Evolutionary conservation across 2,797 vertebrate species (phyloP).

Genomic region (Chelmon rostratus): DNA sequence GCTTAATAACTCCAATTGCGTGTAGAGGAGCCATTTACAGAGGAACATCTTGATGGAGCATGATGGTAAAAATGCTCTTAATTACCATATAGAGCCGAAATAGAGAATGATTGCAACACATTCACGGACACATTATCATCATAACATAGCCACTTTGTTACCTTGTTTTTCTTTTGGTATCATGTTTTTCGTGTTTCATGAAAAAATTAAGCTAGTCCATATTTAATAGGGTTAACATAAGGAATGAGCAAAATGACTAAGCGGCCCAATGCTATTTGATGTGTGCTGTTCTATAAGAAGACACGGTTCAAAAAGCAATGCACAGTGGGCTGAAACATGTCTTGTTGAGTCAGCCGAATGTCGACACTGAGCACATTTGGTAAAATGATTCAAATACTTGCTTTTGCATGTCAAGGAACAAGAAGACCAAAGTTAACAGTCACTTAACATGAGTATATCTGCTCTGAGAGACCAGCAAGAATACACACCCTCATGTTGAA

Average conservation of each 20-base stretch:
- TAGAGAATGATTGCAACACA: background rate
- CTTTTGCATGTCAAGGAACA: constrained; percentile 1
- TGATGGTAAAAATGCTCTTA: background rate
- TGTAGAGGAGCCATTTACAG: constrained; percentile 28
- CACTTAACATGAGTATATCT: background rate
- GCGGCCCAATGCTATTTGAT: constrained; percentile 1
- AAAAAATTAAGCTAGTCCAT: background rate
- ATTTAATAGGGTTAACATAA: background rate
- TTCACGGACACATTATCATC: background rate
- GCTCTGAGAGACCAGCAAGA: background rate
- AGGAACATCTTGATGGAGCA: constrained; percentile 19
- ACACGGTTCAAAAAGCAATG: constrained; percentile 18
- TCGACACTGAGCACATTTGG: constrained; percentile 31
- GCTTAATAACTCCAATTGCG: constrained; percentile 41
- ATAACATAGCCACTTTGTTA: background rate
- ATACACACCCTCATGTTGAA: background rate
- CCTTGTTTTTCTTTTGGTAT: background rate
- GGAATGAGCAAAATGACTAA: background rate
- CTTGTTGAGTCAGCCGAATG: constrained; percentile 33
- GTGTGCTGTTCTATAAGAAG: background rate
- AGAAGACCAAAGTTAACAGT: constrained; percentile 19
- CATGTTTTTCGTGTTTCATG: background rate
- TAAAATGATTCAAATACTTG: constrained; percentile 46
- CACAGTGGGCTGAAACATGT: constrained; percentile 13
- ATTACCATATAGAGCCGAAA: background rate